A percentile compares a stretch with the other conserved stretches of the same genome.
Conservation (phyloP, 2,888 invertebrate genomes). For the Drosophila incognita region DNA sequence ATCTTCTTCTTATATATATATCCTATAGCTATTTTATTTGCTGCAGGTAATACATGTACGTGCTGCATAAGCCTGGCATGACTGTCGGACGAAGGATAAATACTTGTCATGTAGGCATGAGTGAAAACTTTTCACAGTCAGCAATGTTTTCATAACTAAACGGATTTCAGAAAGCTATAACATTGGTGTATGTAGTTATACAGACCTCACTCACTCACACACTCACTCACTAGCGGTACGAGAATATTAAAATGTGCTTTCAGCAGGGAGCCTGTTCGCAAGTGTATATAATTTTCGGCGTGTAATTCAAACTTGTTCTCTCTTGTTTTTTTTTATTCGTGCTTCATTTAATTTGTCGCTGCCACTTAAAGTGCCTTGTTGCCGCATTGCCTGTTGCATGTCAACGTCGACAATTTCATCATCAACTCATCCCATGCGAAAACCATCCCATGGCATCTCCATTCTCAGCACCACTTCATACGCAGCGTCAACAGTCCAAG, state of each 20-base stretch:
- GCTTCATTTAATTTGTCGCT: slow-evolving; percentile 76
- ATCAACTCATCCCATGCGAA: slow-evolving; percentile 44
- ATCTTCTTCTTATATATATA: neutral
- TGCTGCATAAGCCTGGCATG: neutral
- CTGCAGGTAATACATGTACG: neutral
- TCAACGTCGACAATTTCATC: slow-evolving; percentile 79
- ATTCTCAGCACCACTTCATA: slow-evolving; percentile 43
- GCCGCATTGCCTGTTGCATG: slow-evolving; percentile 69
- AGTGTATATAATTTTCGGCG: slow-evolving; percentile 1
- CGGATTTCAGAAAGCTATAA: neutral
- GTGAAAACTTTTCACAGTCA: neutral
- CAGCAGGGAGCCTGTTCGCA: neutral
- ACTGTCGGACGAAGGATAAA: neutral
- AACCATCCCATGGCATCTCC: slow-evolving; percentile 6
- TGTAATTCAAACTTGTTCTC: no score
- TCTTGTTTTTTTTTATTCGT: slow-evolving; percentile 28
- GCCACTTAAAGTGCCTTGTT: slow-evolving; percentile 49
- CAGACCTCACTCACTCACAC: neutral
- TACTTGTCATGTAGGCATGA: neutral
- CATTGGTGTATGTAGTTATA: neutral
- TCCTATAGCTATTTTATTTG: neutral
- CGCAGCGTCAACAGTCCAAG: slow-evolving; percentile 60
- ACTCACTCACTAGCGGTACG: neutral
- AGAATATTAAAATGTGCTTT: neutral
- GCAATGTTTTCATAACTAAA: neutral